Conservation (phyloP, 92 coral and sea anemone genomes). For the Actinostola sp. region DNA sequence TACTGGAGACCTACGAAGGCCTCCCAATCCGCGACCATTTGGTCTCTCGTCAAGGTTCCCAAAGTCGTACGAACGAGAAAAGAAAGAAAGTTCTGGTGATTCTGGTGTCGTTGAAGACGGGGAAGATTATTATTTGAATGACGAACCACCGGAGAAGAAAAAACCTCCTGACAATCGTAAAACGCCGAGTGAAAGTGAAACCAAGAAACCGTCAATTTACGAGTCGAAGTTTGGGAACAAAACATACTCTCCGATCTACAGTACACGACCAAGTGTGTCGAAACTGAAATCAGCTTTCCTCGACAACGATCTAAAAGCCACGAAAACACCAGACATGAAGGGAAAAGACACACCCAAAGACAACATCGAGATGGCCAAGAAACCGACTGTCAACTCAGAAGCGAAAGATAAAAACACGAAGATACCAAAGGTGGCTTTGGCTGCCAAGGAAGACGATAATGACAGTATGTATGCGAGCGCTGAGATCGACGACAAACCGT, state of each 20-base stretch:
- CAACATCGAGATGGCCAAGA: slow-evolving; percentile 40
- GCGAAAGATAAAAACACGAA: slow-evolving; percentile 40
- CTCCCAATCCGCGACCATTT: slow-evolving; percentile 36
- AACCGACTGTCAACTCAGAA: slow-evolving; percentile 19
- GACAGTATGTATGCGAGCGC: slow-evolving; percentile 52
- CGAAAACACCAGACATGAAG: slow-evolving; percentile 40
- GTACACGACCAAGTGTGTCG: slow-evolving; percentile 45
- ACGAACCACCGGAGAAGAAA: slow-evolving; percentile 48
- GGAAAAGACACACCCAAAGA: slow-evolving; percentile 44
- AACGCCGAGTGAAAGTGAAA: slow-evolving; percentile 27
- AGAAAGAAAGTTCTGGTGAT: slow-evolving; percentile 70
- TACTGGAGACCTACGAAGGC: slow-evolving; percentile 25
- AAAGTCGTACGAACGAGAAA: slow-evolving; percentile 25
- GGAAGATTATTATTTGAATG: slow-evolving; percentile 69
- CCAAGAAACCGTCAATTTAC: slow-evolving; percentile 39
- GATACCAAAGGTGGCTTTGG: slow-evolving; percentile 34
- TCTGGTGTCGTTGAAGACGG: slow-evolving; percentile 67
- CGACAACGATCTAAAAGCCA: slow-evolving; percentile 32
- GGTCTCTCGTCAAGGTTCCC: slow-evolving; percentile 39
- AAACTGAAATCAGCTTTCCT: slow-evolving; percentile 57
- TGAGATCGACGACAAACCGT: slow-evolving; percentile 50
- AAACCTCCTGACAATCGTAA: slow-evolving; percentile 28
- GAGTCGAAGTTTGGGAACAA: slow-evolving; percentile 38
- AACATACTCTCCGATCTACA: slow-evolving; percentile 25
- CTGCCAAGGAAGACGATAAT: slow-evolving; percentile 29